Percentiles rank a stretch among this genome's conserved stretches.
Evolutionary conservation across 2,888 invertebrate species (phyloP).

Genomic region (Elegia similella): DNA sequence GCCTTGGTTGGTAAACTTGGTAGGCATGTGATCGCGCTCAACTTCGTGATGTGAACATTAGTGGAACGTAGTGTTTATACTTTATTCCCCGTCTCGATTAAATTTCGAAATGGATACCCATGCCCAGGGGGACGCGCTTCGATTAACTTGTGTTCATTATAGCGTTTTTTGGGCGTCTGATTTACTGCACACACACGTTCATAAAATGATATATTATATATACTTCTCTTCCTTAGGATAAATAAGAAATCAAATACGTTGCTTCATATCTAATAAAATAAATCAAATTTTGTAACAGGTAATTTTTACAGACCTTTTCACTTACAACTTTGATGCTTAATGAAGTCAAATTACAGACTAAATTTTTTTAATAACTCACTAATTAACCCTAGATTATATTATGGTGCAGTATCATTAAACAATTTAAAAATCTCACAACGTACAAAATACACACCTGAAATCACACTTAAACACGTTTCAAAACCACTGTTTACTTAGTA

Average conservation of each 20-base stretch:
- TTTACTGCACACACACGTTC: neutral
- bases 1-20: slow-evolving; percentile 52
- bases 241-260: too few relatives aligned
- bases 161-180: neutral
- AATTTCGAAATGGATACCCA: neutral
- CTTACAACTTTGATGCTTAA: too few relatives aligned
- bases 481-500: neutral
- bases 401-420: too few relatives aligned
- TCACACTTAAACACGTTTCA: neutral
- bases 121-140: neutral
- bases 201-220: too few relatives aligned
- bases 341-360: too few relatives aligned
- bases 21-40: slow-evolving; percentile 67
- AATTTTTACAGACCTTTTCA: too few relatives aligned
- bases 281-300: too few relatives aligned
- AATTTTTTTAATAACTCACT: too few relatives aligned
- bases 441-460: neutral
- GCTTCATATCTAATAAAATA: too few relatives aligned
- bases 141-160: neutral
- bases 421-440: too few relatives aligned
- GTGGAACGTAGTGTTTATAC: slow-evolving; percentile 23
- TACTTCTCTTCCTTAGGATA: too few relatives aligned
- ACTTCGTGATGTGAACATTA: slow-evolving; percentile 64
- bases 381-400: too few relatives aligned
- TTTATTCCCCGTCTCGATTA: neutral